phyloP scores from a whole-genome alignment of 2,797 vertebrate species.

The Apogon hyalosoma region DNA sequence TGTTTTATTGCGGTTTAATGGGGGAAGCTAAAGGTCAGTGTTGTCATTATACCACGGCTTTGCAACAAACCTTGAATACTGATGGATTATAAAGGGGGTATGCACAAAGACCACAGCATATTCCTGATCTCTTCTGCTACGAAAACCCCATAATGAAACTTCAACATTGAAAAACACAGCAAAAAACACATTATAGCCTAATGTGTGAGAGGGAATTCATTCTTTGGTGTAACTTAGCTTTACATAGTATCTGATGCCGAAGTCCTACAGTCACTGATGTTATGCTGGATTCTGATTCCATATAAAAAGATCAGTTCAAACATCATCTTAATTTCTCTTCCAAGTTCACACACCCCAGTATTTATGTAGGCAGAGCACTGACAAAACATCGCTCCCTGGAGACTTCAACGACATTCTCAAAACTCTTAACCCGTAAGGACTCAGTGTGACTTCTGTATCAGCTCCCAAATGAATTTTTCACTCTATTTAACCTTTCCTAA shows the following conservation, averaged over 20 bases:
- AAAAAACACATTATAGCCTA: too few relatives aligned
- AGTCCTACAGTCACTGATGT: too few relatives aligned
- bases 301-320: conserved; percentile 38
- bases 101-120: background rate
- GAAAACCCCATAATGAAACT: background rate
- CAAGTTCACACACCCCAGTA: conserved; percentile 39
- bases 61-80: background rate
- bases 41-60: background rate
- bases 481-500: too few relatives aligned
- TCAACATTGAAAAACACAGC: too few relatives aligned
- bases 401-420: conserved; percentile 12
- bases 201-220: too few relatives aligned
- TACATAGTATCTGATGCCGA: too few relatives aligned
- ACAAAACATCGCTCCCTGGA: conserved; percentile 35
- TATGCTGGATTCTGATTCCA: conserved; percentile 5
- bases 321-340: conserved; percentile 22
- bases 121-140: background rate
- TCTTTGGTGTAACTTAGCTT: too few relatives aligned
- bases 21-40: background rate
- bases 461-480: too few relatives aligned
- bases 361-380: conserved; percentile 44
- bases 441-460: too few relatives aligned
- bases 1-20: conserved; percentile 9
- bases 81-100: background rate
- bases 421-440: conserved; percentile 8